Conservation (phyloP, 2,113 vertebrate species). For the Accipiter cooperii region DNA sequence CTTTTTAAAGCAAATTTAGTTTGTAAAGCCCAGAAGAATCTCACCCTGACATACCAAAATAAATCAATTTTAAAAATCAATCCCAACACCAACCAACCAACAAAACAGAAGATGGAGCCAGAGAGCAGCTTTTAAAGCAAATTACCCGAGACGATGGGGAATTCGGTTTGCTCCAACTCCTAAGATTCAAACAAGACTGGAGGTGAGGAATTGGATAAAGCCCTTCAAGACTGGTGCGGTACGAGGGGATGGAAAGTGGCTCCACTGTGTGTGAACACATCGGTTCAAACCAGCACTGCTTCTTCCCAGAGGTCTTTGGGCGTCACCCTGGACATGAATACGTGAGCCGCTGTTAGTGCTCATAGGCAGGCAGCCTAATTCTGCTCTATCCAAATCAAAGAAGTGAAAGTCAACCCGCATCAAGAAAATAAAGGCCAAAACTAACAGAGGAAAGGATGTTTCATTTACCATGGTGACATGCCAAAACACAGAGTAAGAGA, state of each 20-base stretch:
- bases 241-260: not conserved
- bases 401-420: not conserved
- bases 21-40: not conserved
- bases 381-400: not conserved
- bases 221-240: not conserved
- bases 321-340: rapidly evolving
- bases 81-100: not conserved
- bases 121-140: slow-evolving; percentile 48
- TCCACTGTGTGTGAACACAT: not conserved
- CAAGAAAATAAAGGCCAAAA: not conserved
- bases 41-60: not conserved
- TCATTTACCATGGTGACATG: not conserved
- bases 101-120: slow-evolving; percentile 55
- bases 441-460: not conserved
- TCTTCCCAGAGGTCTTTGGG: not conserved
- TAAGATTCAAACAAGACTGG: not conserved
- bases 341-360: not conserved
- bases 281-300: not conserved
- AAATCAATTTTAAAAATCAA: not conserved
- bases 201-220: not conserved
- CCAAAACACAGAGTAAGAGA: not conserved
- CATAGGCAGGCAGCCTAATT: not conserved
- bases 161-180: not conserved
- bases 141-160: not conserved
- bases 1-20: not conserved